phyloP scores from a whole-genome alignment of 2,113 vertebrate species.

The Micronycteris hirsuta region DNA sequence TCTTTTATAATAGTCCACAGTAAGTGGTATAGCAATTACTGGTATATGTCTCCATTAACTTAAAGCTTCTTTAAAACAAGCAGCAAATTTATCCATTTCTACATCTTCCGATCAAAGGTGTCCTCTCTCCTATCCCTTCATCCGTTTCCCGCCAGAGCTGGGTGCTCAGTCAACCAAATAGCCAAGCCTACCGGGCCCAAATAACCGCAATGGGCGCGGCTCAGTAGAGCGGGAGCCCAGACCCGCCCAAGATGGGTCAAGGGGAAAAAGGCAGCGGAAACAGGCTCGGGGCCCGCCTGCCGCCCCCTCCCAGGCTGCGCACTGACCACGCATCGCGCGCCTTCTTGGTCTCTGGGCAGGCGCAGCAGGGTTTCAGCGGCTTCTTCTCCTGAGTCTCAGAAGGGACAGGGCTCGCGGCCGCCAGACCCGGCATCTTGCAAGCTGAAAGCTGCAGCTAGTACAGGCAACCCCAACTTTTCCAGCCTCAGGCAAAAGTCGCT shows the following conservation, averaged over 20 bases:
- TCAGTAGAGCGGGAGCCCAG: fast-evolving
- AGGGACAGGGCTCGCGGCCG: slow-evolving; percentile 82
- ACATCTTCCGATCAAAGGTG: background rate
- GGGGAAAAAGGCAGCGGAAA: background rate
- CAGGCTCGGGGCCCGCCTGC: fast-evolving
- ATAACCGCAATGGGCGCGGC: fast-evolving
- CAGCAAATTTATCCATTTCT: background rate
- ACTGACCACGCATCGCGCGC: slow-evolving; percentile 92
- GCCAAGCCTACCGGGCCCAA: fast-evolving
- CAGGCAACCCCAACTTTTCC: fast-evolving
- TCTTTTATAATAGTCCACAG: background rate
- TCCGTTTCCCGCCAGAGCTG: background rate
- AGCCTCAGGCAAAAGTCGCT: background rate
- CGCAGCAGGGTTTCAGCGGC: slow-evolving; percentile 94
- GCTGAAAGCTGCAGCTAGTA: background rate
- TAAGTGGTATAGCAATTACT: background rate
- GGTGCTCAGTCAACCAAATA: background rate
- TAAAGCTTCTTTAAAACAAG: background rate
- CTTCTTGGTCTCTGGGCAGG: slow-evolving; percentile 97
- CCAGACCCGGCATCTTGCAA: slow-evolving; percentile 53
- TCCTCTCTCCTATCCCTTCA: background rate
- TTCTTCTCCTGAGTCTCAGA: slow-evolving; percentile 79
- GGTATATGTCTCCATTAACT: background rate
- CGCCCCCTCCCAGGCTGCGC: background rate
- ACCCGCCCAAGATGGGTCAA: no score